Percentiles rank a stretch among this genome's conserved stretches.
Evolutionary conservation across 2,888 invertebrate genomes (phyloP).

Genomic region (Chrysomela aeneicollis): DNA sequence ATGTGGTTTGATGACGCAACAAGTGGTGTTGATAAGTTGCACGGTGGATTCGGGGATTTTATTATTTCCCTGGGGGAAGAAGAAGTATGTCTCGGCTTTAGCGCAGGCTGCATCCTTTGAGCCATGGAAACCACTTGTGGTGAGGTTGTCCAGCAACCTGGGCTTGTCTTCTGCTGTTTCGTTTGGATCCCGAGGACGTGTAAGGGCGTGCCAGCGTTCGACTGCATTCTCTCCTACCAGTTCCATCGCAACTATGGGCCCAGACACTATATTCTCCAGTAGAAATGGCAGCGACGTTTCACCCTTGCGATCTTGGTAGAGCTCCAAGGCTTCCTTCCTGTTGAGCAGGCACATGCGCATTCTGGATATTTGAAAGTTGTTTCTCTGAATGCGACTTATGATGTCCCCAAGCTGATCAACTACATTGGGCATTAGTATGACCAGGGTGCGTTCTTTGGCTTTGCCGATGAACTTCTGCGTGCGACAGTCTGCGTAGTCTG

Average conservation of each 20-base stretch:
- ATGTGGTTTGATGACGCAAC: conserved; percentile 91
- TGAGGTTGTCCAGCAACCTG: conserved; percentile 69
- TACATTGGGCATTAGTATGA: conserved; percentile 78
- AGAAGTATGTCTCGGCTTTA: conserved; percentile 66
- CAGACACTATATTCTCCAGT: conserved; percentile 71
- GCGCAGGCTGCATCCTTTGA: conserved; percentile 68
- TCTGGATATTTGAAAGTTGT: conserved; percentile 62
- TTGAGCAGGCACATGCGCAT: conserved; percentile 77
- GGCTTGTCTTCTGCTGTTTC: conserved; percentile 63
- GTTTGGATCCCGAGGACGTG: conserved; percentile 71
- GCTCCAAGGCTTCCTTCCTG: conserved; percentile 67
- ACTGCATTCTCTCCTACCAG: conserved; percentile 77
- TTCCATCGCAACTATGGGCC: conserved; percentile 75
- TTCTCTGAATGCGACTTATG: conserved; percentile 70
- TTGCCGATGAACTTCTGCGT: conserved; percentile 71
- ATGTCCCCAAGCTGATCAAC: conserved; percentile 77
- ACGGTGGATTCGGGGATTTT: conserved; percentile 62
- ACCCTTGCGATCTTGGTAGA: conserved; percentile 68
- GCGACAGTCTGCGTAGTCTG: conserved; percentile 74
- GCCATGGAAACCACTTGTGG: conserved; percentile 75
- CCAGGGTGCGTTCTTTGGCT: conserved; percentile 76
- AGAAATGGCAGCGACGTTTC: conserved; percentile 71
- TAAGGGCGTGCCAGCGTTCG: conserved; percentile 65
- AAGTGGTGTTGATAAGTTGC: conserved; percentile 72
- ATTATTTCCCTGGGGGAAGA: conserved; percentile 64